A percentile compares a stretch with the other conserved stretches of the same genome.
Evolutionary conservation across 2,797 vertebrate genomes (phyloP).

Genomic region (Chloroceryle amazona): DNA sequence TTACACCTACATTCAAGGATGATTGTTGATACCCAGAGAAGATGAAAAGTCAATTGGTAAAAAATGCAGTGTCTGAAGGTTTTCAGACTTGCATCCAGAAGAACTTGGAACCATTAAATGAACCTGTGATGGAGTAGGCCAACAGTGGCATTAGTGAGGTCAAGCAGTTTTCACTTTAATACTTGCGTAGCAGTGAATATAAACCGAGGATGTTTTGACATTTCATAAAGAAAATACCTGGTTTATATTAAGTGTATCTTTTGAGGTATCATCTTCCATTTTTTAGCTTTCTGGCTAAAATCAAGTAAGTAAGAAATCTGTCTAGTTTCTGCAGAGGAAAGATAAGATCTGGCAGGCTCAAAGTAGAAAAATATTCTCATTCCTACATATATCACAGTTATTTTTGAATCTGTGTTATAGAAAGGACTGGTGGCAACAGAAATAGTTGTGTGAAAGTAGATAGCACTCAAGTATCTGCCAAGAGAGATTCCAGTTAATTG

Average conservation of each 20-base stretch:
- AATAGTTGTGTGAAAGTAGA: constrained; percentile 55
- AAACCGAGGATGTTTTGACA: not conserved
- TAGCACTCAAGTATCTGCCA: constrained; percentile 19
- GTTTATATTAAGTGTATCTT: not conserved
- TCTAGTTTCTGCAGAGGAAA: constrained; percentile 26
- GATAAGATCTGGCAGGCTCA: constrained; percentile 51
- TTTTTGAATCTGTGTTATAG: constrained; percentile 35
- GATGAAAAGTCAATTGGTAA: not conserved
- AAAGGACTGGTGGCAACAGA: constrained; percentile 44
- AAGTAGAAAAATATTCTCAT: constrained; percentile 34
- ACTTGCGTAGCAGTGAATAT: not conserved
- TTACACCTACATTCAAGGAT: not conserved
- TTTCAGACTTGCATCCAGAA: not conserved
- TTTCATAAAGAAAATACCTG: not conserved
- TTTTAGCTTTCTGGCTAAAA: constrained; percentile 17
- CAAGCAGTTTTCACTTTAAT: not conserved
- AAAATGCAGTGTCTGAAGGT: not conserved
- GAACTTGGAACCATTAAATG: not conserved
- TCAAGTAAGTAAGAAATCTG: constrained; percentile 24
- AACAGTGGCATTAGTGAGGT: not conserved
- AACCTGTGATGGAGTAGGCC: not conserved
- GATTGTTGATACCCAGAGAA: not conserved
- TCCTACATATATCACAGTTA: constrained; percentile 53
- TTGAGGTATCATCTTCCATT: not conserved
- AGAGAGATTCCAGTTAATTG: constrained; percentile 20